Conservation (phyloP, 2,113 vertebrate species). For the Ia io region DNA sequence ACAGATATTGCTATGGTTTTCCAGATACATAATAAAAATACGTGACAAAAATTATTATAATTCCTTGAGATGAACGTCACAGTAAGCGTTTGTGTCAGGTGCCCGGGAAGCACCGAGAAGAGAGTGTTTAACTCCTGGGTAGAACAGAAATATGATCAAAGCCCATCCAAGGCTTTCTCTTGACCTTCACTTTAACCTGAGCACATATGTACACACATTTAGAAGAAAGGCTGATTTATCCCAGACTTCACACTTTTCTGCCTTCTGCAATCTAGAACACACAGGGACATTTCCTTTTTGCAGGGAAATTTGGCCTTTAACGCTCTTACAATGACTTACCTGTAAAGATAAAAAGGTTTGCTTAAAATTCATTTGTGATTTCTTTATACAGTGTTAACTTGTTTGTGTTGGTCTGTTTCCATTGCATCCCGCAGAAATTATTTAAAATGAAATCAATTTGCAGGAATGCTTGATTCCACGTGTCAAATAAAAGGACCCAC, state of each 20-base stretch:
- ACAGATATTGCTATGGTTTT: background rate
- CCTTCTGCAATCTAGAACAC: background rate
- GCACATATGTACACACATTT: background rate
- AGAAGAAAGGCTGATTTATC: background rate
- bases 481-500: slow-evolving; percentile 44
- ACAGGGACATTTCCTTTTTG: background rate
- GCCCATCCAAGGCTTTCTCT: background rate
- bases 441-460: slow-evolving; percentile 51
- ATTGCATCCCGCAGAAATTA: slow-evolving; percentile 31
- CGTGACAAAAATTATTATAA: background rate
- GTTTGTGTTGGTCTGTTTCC: slow-evolving; percentile 7
- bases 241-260: background rate
- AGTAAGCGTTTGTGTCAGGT: background rate
- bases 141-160: background rate
- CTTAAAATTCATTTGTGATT: slow-evolving; percentile 1
- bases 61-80: background rate
- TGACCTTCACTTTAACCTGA: background rate
- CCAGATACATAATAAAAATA: background rate
- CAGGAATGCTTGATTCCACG: slow-evolving; percentile 25
- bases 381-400: background rate
- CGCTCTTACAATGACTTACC: slow-evolving; percentile 6
- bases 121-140: background rate
- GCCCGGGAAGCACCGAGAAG: background rate
- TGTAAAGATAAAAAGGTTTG: background rate
- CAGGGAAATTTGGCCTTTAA: background rate